phyloP scores from a whole-genome alignment of 2,797 vertebrate species.

The Poecilia picta region DNA sequence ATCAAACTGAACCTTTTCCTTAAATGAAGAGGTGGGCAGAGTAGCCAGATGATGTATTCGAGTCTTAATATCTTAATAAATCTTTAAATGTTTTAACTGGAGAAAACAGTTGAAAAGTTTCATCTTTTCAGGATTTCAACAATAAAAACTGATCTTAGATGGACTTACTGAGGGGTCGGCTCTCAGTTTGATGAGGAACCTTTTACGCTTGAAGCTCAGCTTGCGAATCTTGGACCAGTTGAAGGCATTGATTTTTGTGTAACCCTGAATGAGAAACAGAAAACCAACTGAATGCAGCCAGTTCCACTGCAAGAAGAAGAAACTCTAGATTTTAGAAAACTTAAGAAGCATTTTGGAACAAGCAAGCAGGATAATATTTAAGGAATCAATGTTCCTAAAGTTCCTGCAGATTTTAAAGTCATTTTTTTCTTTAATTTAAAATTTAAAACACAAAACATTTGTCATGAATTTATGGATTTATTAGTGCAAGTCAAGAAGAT shows the following conservation, averaged over 20 bases:
- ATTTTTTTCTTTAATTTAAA: background rate
- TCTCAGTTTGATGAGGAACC: constrained; percentile 95
- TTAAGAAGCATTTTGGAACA: background rate
- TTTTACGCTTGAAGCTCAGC: constrained; percentile 97
- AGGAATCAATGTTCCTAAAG: background rate
- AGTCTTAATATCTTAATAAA: background rate
- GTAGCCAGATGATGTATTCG: too few relatives aligned
- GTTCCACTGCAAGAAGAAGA: background rate
- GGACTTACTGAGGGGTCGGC: constrained; percentile 91
- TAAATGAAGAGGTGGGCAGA: too few relatives aligned
- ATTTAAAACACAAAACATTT: background rate
- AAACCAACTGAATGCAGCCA: background rate
- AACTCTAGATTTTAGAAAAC: background rate
- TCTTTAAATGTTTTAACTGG: rapidly evolving
- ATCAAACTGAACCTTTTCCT: too few relatives aligned
- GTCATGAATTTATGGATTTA: background rate
- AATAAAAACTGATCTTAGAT: background rate
- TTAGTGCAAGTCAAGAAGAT: background rate
- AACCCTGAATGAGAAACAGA: constrained; percentile 78
- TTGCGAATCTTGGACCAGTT: constrained; percentile 99
- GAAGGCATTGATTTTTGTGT: constrained; percentile 96
- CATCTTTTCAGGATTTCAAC: background rate
- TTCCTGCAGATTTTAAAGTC: background rate
- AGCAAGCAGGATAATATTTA: background rate
- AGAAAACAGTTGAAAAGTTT: background rate